phyloP scores from a whole-genome alignment of 2,113 vertebrate species.

The Oxyruncus cristatus region DNA sequence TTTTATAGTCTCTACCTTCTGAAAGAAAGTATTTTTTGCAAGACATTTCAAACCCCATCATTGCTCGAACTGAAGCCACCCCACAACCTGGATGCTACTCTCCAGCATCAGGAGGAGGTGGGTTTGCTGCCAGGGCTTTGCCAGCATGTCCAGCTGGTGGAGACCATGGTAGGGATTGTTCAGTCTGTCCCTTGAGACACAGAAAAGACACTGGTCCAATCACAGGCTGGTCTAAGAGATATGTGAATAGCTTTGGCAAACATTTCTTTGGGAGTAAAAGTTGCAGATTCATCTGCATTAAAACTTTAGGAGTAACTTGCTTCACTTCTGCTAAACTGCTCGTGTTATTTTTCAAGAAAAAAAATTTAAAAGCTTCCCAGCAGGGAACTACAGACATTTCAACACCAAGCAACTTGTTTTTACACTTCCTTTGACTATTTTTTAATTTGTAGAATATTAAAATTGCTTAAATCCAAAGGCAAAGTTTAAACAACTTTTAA shows the following conservation, averaged over 20 bases:
- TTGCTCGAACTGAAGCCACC: neutral
- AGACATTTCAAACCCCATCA: neutral
- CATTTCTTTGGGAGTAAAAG: neutral
- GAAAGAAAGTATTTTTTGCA: neutral
- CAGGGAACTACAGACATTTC: rapidly evolving
- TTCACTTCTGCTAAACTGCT: neutral
- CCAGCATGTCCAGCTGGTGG: neutral
- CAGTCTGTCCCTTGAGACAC: neutral
- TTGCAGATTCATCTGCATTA: neutral
- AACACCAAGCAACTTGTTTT: neutral
- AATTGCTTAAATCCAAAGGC: neutral
- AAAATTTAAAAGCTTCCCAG: neutral
- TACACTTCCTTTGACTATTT: neutral
- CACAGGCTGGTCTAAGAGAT: neutral
- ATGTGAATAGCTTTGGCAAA: neutral
- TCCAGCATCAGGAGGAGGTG: neutral
- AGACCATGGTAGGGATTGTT: rapidly evolving
- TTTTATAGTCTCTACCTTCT: neutral
- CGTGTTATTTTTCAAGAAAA: neutral
- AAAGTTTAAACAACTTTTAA: too few species aligned
- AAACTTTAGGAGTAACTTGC: neutral
- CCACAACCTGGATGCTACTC: neutral
- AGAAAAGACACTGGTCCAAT: neutral
- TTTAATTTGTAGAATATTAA: neutral
- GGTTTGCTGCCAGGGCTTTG: neutral